These are phyloP conservation scores for Phycodurus eques DNA, from an alignment of 2,113 vertebrate species.

Conservation along the genomic window DNA sequence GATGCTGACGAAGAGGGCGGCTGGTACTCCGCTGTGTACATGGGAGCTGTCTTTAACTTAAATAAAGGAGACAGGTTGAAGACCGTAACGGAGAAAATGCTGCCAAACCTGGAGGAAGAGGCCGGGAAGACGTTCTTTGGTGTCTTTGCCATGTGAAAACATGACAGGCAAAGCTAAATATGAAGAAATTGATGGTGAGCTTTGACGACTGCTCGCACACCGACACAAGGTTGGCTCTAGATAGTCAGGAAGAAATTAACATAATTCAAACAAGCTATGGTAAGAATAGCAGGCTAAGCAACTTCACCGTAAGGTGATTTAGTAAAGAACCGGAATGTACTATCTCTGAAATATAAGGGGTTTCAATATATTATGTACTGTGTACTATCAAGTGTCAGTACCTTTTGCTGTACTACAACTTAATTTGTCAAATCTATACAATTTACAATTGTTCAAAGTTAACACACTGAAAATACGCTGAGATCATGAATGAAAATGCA, in stretches of 20 bases:
- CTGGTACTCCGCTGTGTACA: slow-evolving; percentile 62
- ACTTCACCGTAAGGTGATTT: neutral
- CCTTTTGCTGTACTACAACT: slow-evolving; percentile 11
- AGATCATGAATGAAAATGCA: neutral
- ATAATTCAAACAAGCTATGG: neutral
- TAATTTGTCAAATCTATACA: neutral
- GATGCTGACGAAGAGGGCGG: neutral
- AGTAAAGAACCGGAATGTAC: neutral
- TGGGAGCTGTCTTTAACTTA: slow-evolving; percentile 71
- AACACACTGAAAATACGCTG: neutral
- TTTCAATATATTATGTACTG: slow-evolving; percentile 20
- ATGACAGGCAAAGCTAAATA: neutral
- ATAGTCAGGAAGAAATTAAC: neutral
- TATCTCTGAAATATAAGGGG: neutral
- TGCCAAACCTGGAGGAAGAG: slow-evolving; percentile 22
- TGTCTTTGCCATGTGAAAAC: slow-evolving; percentile 66
- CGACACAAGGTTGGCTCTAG: neutral
- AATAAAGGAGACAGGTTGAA: slow-evolving; percentile 46
- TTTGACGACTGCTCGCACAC: neutral
- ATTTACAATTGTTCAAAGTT: neutral
- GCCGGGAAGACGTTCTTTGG: slow-evolving; percentile 71
- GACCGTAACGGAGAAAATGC: slow-evolving; percentile 31
- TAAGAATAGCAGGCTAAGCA: neutral
- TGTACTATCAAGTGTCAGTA: slow-evolving; percentile 16
- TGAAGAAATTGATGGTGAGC: neutral